phyloP scores from a whole-genome alignment of 2,113 vertebrate genomes.

The Penelope pileata region DNA sequence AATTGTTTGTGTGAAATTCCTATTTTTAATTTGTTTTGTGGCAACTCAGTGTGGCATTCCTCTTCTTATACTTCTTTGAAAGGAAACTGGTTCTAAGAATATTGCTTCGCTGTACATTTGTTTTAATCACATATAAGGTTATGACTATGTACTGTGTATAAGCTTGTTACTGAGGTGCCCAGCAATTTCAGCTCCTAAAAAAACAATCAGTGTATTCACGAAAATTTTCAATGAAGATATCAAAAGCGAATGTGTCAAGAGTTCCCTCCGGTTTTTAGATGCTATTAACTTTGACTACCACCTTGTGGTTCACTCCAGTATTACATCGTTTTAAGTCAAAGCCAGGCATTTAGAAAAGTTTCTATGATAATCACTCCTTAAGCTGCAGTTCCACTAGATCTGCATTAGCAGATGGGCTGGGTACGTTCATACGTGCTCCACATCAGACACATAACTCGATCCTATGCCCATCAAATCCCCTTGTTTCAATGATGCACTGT shows the following conservation, averaged over 20 bases:
- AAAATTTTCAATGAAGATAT: conserved; percentile 53
- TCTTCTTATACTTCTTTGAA: not conserved
- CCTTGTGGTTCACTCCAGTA: conserved; percentile 78
- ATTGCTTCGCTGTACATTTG: conserved; percentile 5
- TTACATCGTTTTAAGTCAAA: conserved; percentile 63
- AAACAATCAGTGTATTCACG: conserved; percentile 24
- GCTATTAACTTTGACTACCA: conserved; percentile 83
- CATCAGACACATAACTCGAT: not conserved
- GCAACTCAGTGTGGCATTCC: not conserved
- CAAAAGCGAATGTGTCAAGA: conserved; percentile 1
- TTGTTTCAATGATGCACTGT: not conserved
- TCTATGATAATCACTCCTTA: not conserved
- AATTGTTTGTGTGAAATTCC: not conserved
- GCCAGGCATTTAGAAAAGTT: not conserved
- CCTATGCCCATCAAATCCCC: not conserved
- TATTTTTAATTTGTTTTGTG: conserved; percentile 19
- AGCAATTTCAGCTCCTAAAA: conserved; percentile 4
- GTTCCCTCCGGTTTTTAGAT: conserved; percentile 36
- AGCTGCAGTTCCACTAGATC: not conserved
- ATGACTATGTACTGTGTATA: not conserved
- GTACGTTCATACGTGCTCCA: not conserved
- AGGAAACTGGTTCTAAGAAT: not conserved
- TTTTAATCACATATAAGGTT: not conserved
- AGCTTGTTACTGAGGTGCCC: conserved; percentile 1
- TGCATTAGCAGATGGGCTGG: not conserved